Conservation (phyloP, 2,113 vertebrate species). For the Anseranas semipalmata region DNA sequence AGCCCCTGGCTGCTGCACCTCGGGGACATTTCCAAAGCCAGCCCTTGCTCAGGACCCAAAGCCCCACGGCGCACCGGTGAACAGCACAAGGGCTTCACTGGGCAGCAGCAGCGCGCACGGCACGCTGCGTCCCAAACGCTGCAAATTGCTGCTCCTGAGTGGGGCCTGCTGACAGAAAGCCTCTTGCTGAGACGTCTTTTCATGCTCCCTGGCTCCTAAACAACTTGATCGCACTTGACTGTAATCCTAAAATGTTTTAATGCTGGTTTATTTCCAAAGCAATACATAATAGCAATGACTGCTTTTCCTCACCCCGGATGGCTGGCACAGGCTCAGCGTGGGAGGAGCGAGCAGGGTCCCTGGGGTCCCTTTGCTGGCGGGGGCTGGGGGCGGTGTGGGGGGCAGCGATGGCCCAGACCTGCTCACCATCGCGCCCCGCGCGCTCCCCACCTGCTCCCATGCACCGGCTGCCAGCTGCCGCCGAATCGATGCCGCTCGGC, state of each 20-base stretch:
- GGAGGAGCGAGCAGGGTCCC: background rate
- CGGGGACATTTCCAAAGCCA: background rate
- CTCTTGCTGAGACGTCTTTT: conserved; percentile 21
- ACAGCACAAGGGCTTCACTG: background rate
- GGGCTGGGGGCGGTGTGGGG: background rate
- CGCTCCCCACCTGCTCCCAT: background rate
- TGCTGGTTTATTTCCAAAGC: background rate
- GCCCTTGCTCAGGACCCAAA: background rate
- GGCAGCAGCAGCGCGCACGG: background rate
- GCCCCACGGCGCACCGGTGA: fast-evolving
- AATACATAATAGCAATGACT: fast-evolving
- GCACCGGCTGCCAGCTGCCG: background rate
- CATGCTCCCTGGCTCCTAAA: conserved; percentile 11
- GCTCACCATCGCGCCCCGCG: background rate
- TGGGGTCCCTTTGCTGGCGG: background rate
- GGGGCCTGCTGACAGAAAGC: background rate
- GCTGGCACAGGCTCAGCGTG: background rate
- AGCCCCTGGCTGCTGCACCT: background rate
- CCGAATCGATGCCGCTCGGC: fast-evolving
- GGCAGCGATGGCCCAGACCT: fast-evolving
- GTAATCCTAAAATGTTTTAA: background rate
- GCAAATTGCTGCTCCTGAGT: background rate
- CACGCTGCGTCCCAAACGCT: fast-evolving
- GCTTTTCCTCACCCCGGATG: background rate
- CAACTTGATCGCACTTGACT: background rate